These are phyloP conservation scores for Nemurella pictetii DNA, from an alignment of 2,888 invertebrate species.

Conservation along the genomic window DNA sequence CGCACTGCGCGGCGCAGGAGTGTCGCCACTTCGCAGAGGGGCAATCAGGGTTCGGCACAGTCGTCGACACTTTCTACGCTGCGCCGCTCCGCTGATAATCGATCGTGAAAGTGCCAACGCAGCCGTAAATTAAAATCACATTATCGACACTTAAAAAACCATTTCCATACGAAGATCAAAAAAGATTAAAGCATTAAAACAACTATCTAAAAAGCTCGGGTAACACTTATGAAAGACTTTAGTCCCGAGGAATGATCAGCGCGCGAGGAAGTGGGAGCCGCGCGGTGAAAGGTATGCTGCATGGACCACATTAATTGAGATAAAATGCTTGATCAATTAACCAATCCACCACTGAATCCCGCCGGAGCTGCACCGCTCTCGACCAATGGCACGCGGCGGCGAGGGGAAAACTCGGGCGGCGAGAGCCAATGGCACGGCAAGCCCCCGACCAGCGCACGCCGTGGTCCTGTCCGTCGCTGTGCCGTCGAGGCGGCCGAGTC, in stretches of 20 bases:
- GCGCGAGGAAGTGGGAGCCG: background rate
- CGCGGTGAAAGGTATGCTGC: background rate
- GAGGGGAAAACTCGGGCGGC: background rate
- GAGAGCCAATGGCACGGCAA: constrained; percentile 19
- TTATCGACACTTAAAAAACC: background rate
- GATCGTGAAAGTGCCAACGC: background rate
- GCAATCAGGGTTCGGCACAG: background rate
- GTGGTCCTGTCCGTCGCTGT: background rate
- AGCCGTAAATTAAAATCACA: background rate
- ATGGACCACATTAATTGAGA: background rate
- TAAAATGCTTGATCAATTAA: background rate
- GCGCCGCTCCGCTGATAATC: background rate
- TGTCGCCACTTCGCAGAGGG: background rate
- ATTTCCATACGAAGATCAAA: background rate
- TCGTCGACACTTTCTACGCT: background rate
- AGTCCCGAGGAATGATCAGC: background rate
- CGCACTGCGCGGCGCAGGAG: background rate
- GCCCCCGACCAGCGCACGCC: constrained; percentile 2
- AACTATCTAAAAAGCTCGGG: constrained; percentile 1
- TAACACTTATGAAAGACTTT: background rate
- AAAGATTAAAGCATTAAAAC: background rate
- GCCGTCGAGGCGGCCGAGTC: background rate
- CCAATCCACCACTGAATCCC: constrained; percentile 3
- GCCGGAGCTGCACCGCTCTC: background rate
- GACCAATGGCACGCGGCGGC: background rate